phyloP scores from a whole-genome alignment of 2,888 invertebrate genomes.

The Lapara coniferarum region DNA sequence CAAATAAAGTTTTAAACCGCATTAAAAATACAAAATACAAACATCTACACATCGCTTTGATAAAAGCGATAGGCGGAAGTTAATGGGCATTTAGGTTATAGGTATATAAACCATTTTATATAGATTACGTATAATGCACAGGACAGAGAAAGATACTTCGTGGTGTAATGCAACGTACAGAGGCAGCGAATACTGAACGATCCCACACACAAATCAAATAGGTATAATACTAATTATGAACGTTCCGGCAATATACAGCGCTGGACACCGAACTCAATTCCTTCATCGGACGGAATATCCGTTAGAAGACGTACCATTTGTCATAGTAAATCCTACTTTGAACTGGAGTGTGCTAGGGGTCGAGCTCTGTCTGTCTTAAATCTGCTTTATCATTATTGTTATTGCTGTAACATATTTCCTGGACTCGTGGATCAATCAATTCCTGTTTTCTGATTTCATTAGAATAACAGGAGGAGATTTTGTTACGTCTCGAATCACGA shows the following conservation, averaged over 20 bases:
- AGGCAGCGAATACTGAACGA: neutral
- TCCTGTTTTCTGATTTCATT: neutral
- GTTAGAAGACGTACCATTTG: conserved; percentile 11
- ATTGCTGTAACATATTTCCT: conserved; percentile 12
- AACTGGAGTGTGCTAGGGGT: conserved; percentile 8
- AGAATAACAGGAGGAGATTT: too few species aligned
- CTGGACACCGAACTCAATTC: conserved; percentile 8
- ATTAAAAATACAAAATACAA: too few species aligned
- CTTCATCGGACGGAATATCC: conserved; percentile 16
- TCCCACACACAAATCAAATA: neutral
- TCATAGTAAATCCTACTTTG: conserved; percentile 22
- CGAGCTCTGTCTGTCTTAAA: neutral
- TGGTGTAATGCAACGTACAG: too few species aligned
- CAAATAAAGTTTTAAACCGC: too few species aligned
- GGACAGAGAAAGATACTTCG: too few species aligned
- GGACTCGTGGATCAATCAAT: conserved; percentile 5
- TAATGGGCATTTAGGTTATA: too few species aligned
- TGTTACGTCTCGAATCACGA: too few species aligned
- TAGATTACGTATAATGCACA: too few species aligned
- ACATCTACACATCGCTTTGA: too few species aligned
- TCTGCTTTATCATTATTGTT: conserved; percentile 19
- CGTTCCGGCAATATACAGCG: neutral
- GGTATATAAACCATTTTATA: too few species aligned
- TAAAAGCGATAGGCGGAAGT: too few species aligned
- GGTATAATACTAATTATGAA: too few species aligned